Evolutionary conservation across 2,113 vertebrate species (phyloP), one percentile per base, ranked within the genome.

Genomic region (Myotis yumanensis): DNA sequence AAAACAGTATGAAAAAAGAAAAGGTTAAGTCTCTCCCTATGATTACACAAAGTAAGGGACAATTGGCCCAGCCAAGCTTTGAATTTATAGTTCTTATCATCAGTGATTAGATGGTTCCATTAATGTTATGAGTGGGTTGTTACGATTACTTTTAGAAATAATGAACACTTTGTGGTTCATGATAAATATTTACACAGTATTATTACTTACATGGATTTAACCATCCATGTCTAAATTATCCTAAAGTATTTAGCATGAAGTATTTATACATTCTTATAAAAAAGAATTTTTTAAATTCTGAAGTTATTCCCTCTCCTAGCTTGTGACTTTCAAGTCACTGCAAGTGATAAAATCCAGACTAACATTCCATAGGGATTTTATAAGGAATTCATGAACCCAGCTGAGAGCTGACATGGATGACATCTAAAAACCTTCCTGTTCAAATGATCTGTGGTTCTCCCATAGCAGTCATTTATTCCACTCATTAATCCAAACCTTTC

Each of bases 1-100:
- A 97, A 98, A 98, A 98, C 57, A 96, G 40, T 85, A 94, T 95
- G 15, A 93, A 86, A 97, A 64, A 71, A 84, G 95, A 94, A 92
- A 89, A 86, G 18, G 51, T 94, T 72, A 92, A 90, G 59, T 77
- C 15, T 83, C 54, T 87, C 35, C 35, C 35, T 71, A 15, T n/a
- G 52, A 86, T 57, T 66, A 71, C 20, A 43, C 40, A 95, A 79
- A 90, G 16, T 69, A 89, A 89, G 48, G 48, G 32, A 71, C 30
- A 72, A 43, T 43, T 90, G 37, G 54, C 14, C 54, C 79, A 91
- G 48, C 16, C 18, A 71, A 86, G 23, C 59, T 92, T 30, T 79
- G 52, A 90, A 59, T 82, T 83, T 84, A 72, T 6, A 86, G 32
- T 73, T 96, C 30, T 79, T 79, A 90, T n/a, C 51, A 52, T 66